Evolutionary conservation across 2,113 vertebrate genomes (phyloP), one percentile per base, ranked within the genome.

Genomic region (Mesitornis unicolor): DNA sequence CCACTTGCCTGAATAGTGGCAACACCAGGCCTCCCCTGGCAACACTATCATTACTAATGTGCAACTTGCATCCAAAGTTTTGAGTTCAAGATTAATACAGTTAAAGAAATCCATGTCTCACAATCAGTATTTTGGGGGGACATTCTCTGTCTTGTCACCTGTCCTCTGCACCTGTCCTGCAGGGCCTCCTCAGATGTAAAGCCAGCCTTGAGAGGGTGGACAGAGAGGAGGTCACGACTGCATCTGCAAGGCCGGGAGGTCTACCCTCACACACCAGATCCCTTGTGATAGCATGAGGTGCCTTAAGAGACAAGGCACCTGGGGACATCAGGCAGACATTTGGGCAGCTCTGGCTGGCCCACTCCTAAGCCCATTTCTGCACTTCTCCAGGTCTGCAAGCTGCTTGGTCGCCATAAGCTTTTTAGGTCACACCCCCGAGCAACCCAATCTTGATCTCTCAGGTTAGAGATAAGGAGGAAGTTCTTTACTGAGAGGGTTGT

Each of bases 181-280:
- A 61, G 12, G 9, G 17, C 13, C 56, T 76, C 43, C 56, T 70
- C 56, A 59, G 29, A 40, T 1, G 0, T 29, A 42, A 70, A 81
- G 38, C 13, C n/a, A 76, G 45, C n/a, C 45, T 64, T 65, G 18
- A 35, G 4, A 48, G n/a, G 15, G 33, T 59, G 26, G 43, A 64
- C 20, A 48, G 19, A 38, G 43, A 53, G 17, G 36, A 26, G 0
- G 1, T 19, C n/a, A 61, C 0, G 1, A 79, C 33, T 22, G 56
- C 64, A 88, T 22, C 48, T 22, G 16, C 1, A 2, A 48, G 40
- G 59, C 21, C 5, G 1, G 45, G 7, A 53, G 21, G 17, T 60
- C 53, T 35, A 38, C 43, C 33, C 56, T 35, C 35, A 86, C 29
- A 47, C 2, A 1, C 29, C 47, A 63, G 24, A 61, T 35, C 57